A percentile compares a stretch with the other conserved stretches of the same genome.
phyloP scores from a whole-genome alignment of 92 coral and sea anemone genomes.

The Hydrozoanthus gracilis region DNA sequence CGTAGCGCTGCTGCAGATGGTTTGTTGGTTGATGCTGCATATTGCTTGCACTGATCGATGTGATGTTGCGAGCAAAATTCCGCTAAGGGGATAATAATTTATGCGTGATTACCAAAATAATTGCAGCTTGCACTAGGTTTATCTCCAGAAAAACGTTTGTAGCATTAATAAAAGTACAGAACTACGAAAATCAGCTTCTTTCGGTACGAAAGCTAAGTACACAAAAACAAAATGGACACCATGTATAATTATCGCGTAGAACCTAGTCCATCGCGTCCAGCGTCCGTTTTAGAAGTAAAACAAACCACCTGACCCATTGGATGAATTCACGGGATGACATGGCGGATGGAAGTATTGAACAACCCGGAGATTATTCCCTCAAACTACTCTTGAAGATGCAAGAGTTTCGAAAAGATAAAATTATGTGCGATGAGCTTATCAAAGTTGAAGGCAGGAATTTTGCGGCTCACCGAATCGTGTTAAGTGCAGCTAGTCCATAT shows the following conservation, averaged over 20 bases:
- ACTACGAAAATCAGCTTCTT: no score
- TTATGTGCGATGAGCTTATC: conserved; percentile 86
- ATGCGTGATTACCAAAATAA: background rate
- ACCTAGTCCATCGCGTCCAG: no score
- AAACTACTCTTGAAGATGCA: conserved; percentile 69
- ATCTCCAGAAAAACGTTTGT: no score
- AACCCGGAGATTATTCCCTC: conserved; percentile 56
- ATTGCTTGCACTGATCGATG: no score
- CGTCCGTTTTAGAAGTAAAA: background rate
- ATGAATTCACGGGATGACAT: background rate
- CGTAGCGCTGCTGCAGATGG: conserved; percentile 11
- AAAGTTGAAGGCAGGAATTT: conserved; percentile 71
- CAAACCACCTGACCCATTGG: background rate
- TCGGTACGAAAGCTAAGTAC: no score
- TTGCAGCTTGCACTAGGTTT: no score
- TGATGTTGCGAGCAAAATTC: background rate
- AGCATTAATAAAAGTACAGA: no score
- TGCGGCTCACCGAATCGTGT: conserved; percentile 72
- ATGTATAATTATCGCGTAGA: no score
- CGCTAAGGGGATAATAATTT: background rate
- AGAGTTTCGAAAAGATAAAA: conserved; percentile 60
- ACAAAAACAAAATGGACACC: no score
- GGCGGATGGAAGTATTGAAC: background rate
- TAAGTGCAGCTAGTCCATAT: conserved; percentile 85
- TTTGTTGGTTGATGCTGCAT: conserved; percentile 27